Evolutionary conservation across 2,888 invertebrate species (phyloP), one percentile per base, ranked within the genome.

Genomic region (Idaea dimidiata): DNA sequence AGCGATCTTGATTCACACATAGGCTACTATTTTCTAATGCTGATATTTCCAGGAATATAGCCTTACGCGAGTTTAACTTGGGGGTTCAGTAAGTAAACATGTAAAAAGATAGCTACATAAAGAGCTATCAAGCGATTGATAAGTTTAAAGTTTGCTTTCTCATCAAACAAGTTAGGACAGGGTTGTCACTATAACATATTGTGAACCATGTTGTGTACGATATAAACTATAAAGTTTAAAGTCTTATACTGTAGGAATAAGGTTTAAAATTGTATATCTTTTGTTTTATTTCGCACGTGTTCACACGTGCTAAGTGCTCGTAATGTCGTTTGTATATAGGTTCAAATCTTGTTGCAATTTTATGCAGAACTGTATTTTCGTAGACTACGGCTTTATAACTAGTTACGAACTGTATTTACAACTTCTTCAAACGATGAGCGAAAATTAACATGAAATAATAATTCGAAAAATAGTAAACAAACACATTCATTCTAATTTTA

Each of bases 261-360:
- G 43, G 43, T 43, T 14, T 14, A 43, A 14, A 43, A 43, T 43
- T 8, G 43, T 43, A 14, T 43, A 14, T 3, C 14, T 14, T 43
- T 43, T 43, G 2, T 0, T 8, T 8, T 8, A 14, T 8, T 1
- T 14, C 14, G 8, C 43, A 43, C 43, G 43, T 43, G 14, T 43
- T 43, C 43, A 43, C 43, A 43, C 43, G 43, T 43, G 43, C 43
- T 43, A 43, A 43, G 43, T 43, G 43, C 43, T 43, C 43, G 43
- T 43, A 43, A 43, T 43, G 10, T 43, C 10, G 43, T 43, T 43
- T 5, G 43, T 10, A 43, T 43, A 7, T 43, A 8, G 24, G 24
- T 24, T 8, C 43, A 43, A 43, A 43, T 8, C 43, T 43, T 43
- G 43, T 43, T 43, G 43, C 43, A 43, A 43, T 43, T 43, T 43